Evolutionary conservation across 2,888 invertebrate genomes (phyloP), one percentile per base, ranked within the genome.

Genomic region (Lagria hirta): DNA sequence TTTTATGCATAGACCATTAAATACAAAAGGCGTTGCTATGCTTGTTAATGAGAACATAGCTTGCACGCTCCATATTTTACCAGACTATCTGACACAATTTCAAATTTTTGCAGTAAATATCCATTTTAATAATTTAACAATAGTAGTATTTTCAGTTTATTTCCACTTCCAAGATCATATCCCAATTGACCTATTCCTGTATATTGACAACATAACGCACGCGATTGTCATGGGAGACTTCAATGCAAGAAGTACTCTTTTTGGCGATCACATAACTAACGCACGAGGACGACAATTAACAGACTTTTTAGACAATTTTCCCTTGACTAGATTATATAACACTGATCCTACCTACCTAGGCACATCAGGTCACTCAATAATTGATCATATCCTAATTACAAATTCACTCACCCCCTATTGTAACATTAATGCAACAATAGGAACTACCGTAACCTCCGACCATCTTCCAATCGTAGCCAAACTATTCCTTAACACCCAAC

Each of bases 141-240:
- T 29, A 12, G 3, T 16, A 14, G 17, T 16, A 14, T 16, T 29
- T 3, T 16, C 16, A 5, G 6, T 6, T 29, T 29, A 29, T 8
- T 16, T 16, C 17, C 29, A 8, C 15, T 17, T 17, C 8, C 6
- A 16, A 15, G 8, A 3, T 13, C 3, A 16, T 5, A 6, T 16
- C 3, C 8, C 29, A 3, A 5, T 4, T 6, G 29, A 29, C 3
- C 16, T 29, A 7, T 11, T 29, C 6, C 5, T 3, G 3, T 29
- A 29, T 4, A 3, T 4, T 3, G 4, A 15, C 14, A 7, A 29
- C 14, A n/a, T 15, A 5, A 4, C 5, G 3, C 16, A 29, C 17
- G 16, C 29, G 4, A 29, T 29, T 3, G 7, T 29, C 29, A 3
- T 29, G 5, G 29, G 29, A 15, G 29, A 15, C 13, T 29, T 29